Conservation (phyloP, 2,888 invertebrate species). For the Deilephila porcellus region DNA sequence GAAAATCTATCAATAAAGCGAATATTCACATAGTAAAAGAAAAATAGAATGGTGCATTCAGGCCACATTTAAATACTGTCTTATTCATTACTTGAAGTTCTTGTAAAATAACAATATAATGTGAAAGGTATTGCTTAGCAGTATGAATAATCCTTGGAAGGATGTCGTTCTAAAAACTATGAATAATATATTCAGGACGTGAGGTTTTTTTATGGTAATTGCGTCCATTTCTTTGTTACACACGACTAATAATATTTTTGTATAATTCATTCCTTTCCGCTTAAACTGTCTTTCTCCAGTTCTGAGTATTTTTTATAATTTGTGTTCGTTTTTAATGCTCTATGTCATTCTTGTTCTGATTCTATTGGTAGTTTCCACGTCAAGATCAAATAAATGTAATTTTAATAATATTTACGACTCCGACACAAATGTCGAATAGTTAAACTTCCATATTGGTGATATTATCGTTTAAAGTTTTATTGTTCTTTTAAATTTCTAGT, state of each 20-base stretch:
- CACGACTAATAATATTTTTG: not conserved
- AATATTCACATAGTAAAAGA: not conserved
- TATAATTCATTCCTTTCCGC: slow-evolving; percentile 11
- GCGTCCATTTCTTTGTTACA: slow-evolving; percentile 21
- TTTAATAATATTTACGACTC: no score
- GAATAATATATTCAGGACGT: slow-evolving; percentile 26
- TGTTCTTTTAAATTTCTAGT: no score
- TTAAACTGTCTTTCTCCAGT: slow-evolving; percentile 1
- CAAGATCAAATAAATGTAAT: no score
- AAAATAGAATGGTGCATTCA: not conserved
- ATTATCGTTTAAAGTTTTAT: no score
- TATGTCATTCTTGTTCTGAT: not conserved
- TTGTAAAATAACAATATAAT: slow-evolving; percentile 7
- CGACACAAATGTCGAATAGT: no score
- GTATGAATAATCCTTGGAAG: slow-evolving; percentile 23
- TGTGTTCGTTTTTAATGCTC: not conserved
- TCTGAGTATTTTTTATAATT: slow-evolving; percentile 13
- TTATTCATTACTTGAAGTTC: not conserved
- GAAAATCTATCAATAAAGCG: no score
- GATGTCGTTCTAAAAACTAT: slow-evolving; percentile 25
- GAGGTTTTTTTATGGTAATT: slow-evolving; percentile 21
- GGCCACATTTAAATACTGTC: slow-evolving; percentile 1
- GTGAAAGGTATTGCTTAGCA: not conserved
- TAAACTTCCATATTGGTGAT: no score
- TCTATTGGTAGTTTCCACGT: not conserved